Base-by-base conservation (phyloP, 2,113 vertebrate species). In the Thalassarche chlororhynchos region DNA sequence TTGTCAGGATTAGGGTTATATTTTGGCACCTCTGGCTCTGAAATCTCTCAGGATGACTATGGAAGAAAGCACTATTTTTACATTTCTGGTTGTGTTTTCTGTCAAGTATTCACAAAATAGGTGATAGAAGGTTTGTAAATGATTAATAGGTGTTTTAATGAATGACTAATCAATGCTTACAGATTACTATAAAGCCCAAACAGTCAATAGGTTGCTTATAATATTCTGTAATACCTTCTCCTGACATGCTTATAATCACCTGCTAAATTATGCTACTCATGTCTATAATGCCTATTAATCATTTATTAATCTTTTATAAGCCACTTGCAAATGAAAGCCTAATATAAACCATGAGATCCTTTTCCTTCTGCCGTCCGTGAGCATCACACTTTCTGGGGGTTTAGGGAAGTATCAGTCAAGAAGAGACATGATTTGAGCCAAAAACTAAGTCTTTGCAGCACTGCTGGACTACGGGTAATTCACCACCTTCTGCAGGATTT, bases 261-360 rank as follows among this genome's bases (percentile, higher is more conserved):
- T 94, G 74, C 54, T 89, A 76, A 93, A 88, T 96, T 77, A 93
- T 90, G 91, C 87, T 89, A 38, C 91, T 90, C 58, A 3, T 95
- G 93, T 89, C 66, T 94, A 70, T 86, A 90, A 87, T 55, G 82
- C 91, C 91, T 80, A 90, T 96, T 96, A 96, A 96, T 96, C 89
- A 94, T 80, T 93, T 94, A 96, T 97, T 97, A 97, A 96, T 95
- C 94, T 94, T 89, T 93, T 90, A 87, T 89, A 97, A 96, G 87
- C 95, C 91, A 91, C 84, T 97, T 93, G 89, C 81, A 91, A 93
- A 96, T 46, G 70, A 87, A 96, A 93, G 78, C 51, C 7, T 34
- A 69, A 94, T 38, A 51, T 16, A 91, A 97, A 96, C 74, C 1
- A 0, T 42, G 75, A 95, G 87, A 82, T 87, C 62, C 54, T 38